phyloP scores from a whole-genome alignment of 1,140 invertebrate species.

The Zophobas atratus region DNA sequence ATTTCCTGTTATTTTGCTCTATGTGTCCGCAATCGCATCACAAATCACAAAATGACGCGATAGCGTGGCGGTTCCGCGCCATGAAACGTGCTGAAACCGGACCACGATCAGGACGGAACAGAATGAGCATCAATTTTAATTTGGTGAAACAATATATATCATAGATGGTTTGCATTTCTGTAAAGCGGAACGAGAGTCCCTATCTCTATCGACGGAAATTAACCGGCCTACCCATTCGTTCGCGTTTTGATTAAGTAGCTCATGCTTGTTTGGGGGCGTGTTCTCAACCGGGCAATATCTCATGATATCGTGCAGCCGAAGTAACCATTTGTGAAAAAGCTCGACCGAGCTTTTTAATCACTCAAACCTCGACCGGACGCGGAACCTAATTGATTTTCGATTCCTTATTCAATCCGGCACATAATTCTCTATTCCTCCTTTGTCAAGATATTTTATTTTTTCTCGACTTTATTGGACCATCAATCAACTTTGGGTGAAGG shows the following conservation, averaged over 20 bases:
- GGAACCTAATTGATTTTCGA: constrained; percentile 54
- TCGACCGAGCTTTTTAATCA: constrained; percentile 54
- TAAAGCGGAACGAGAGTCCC: constrained; percentile 39
- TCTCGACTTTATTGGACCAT: constrained; percentile 15
- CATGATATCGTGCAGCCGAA: constrained; percentile 52
- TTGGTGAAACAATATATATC: constrained; percentile 53
- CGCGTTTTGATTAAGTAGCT: constrained; percentile 51
- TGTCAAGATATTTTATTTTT: constrained; percentile 35
- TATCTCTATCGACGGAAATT: constrained; percentile 50
- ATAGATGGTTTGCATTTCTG: constrained; percentile 52
- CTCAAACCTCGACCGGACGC: constrained; percentile 50
- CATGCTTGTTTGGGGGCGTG: constrained; percentile 46
- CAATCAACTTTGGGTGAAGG: constrained; percentile 8
- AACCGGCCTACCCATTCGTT: constrained; percentile 49
- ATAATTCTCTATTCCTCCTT: constrained; percentile 48
- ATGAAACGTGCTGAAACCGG: constrained; percentile 42
- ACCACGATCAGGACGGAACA: constrained; percentile 30
- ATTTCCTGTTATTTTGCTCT: constrained; percentile 31
- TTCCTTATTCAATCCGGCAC: constrained; percentile 52
- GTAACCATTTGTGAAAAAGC: constrained; percentile 55
- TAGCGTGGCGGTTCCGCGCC: constrained; percentile 38
- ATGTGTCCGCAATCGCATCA: constrained; percentile 38
- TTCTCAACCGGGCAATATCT: constrained; percentile 45
- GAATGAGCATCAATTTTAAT: constrained; percentile 52
- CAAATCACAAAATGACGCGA: constrained; percentile 33